Evolutionary conservation across 1,140 invertebrate genomes (phyloP).

Genomic region (Plutomurus gul): DNA sequence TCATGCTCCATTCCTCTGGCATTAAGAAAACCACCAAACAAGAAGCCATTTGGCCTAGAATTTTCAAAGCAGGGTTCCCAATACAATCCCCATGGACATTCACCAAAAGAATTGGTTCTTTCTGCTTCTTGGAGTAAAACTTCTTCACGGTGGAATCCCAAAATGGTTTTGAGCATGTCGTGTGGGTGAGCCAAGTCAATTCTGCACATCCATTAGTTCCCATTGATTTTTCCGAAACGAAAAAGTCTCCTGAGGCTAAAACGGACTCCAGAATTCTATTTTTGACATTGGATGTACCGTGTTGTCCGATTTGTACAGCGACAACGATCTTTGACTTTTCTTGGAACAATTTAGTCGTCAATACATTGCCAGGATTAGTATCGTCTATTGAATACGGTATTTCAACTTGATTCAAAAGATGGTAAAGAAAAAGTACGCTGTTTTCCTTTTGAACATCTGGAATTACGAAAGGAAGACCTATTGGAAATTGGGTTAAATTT

Average conservation of each 20-base stretch:
- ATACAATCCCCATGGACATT: not conserved
- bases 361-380: not conserved
- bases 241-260: not conserved
- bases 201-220: not conserved
- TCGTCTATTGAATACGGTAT: not conserved
- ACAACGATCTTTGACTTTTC: not conserved
- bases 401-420: not conserved
- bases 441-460: not conserved
- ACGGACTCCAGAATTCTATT: not conserved
- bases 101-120: not conserved
- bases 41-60: not conserved
- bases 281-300: not conserved
- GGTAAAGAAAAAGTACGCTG: not conserved
- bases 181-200: not conserved
- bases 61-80: not conserved
- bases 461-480: not conserved
- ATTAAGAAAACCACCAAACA: not conserved
- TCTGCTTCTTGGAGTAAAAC: not conserved
- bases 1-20: not conserved
- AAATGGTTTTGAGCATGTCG: not conserved
- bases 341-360: not conserved
- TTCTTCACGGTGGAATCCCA: not conserved
- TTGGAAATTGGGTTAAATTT: not conserved
- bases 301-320: not conserved
- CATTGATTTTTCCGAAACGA: not conserved